phyloP scores from a whole-genome alignment of 35 echinoderm and acorn worm species.

The Amphiura filiformis region DNA sequence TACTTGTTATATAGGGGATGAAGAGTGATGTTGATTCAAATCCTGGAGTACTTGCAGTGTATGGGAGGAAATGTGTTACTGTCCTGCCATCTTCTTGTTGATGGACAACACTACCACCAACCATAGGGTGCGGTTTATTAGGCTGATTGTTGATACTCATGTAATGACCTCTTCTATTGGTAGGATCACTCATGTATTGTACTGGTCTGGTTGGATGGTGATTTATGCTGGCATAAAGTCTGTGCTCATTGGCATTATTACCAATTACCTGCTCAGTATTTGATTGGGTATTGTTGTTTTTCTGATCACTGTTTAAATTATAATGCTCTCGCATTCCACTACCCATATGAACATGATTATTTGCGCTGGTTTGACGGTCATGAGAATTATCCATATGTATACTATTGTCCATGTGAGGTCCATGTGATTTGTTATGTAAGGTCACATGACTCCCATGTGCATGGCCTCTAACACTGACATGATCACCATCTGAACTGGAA shows the following conservation, averaged over 20 bases:
- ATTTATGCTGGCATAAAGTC: too few species aligned
- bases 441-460: too few species aligned
- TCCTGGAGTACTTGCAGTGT: not conserved
- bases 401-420: too few species aligned
- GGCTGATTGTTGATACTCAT: not conserved
- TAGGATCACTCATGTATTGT: not conserved
- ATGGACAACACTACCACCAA: not conserved
- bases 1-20: not conserved
- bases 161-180: not conserved
- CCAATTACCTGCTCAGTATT: too few species aligned
- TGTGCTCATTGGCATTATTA: too few species aligned
- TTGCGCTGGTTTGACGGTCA: too few species aligned
- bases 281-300: not conserved
- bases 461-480: not conserved
- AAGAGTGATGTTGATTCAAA: not conserved
- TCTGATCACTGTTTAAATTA: not conserved
- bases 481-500: not conserved
- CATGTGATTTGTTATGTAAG: too few species aligned
- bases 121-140: not conserved
- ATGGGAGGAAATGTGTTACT: not conserved
- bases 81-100: not conserved
- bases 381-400: too few species aligned
- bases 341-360: too few species aligned
- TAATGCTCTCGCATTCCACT: not conserved
- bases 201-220: not conserved